These are phyloP conservation scores for Pygoscelis antarcticus DNA, from an alignment of 2,113 vertebrate genomes.

Conservation along the genomic window DNA sequence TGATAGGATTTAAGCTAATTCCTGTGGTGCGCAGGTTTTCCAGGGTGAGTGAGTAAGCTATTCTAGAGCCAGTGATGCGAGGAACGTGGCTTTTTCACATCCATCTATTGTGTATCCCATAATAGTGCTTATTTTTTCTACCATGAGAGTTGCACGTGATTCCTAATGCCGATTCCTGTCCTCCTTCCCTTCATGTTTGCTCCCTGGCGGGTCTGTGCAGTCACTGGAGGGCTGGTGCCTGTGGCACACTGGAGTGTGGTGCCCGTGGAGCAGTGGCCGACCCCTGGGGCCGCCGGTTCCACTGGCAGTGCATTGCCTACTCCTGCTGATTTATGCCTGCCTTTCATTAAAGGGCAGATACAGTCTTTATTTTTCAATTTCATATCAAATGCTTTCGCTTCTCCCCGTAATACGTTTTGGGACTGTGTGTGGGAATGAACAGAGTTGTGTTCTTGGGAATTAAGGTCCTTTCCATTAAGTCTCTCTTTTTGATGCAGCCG, in stretches of 20 bases:
- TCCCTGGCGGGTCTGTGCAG: background rate
- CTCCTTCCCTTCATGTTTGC: background rate
- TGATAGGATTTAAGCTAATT: background rate
- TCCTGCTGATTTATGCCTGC: background rate
- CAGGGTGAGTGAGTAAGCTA: background rate
- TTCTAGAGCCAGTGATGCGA: rapidly evolving
- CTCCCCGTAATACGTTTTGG: background rate
- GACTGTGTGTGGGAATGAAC: background rate
- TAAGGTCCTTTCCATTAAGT: background rate
- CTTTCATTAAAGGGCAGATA: background rate
- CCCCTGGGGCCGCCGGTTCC: background rate
- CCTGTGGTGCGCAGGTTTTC: background rate
- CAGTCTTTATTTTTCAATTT: background rate
- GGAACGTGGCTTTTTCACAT: background rate
- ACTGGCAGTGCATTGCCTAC: background rate
- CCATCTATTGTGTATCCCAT: background rate
- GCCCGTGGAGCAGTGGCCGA: rapidly evolving
- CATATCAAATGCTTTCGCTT: background rate
- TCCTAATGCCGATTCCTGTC: background rate
- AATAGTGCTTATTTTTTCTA: background rate
- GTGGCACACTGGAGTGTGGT: background rate
- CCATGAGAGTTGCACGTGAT: background rate
- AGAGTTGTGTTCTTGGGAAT: background rate
- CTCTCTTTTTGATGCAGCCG: background rate
- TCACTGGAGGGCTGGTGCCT: background rate